Base-by-base conservation (phyloP, 2,888 invertebrate species). In the Luperina nickerlii region DNA sequence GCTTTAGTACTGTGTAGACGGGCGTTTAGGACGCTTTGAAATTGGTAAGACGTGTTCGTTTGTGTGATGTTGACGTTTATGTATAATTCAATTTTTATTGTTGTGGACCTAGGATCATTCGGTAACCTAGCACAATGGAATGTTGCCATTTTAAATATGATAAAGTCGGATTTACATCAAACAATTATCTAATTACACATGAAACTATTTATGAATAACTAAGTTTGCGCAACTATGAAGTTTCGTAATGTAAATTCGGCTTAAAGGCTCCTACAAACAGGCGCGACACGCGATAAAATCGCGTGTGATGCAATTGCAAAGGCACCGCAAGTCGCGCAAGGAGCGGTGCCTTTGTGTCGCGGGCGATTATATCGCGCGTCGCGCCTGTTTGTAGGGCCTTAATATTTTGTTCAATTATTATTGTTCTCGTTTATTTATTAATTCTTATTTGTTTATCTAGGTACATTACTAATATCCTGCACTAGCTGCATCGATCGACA, bases 1-100 rank as follows among this genome's bases (percentile, higher is more conserved):
- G 81, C 80, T 87, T 88, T 77, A 75, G 67, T 63, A 79, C 54
- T 74, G 76, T 72, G 79, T 60, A 91, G 86, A 91, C 90, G 77
- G 78, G 88, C 87, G 82, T 70, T 82, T 73, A 0, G 1, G 32
- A 79, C 66, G 81, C 75, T 68, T 67, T 57, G 18, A 18, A 73
- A 27, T 65, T 15, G 0, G 20, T 6, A 38, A 51, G 18, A 76
- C 54, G 15, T 13, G 42, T 45, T 38, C 66, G 32, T 74, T 79
- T 38, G 54, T 74, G 32, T 69, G 32, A 38, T 45, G 15, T 15
- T 75, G 65, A 11, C 27, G 6, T 75, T 75, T 65, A 65, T 32
- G 38, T 51, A 51, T 62, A 8, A 42, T 73, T n/a, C 42, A 32
- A 38, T 68, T n/a, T 70, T 79, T 54, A 27, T 18, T 20, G 18